Evolutionary conservation across 2,113 vertebrate species (phyloP).

Genomic region (Hassar affinis): DNA sequence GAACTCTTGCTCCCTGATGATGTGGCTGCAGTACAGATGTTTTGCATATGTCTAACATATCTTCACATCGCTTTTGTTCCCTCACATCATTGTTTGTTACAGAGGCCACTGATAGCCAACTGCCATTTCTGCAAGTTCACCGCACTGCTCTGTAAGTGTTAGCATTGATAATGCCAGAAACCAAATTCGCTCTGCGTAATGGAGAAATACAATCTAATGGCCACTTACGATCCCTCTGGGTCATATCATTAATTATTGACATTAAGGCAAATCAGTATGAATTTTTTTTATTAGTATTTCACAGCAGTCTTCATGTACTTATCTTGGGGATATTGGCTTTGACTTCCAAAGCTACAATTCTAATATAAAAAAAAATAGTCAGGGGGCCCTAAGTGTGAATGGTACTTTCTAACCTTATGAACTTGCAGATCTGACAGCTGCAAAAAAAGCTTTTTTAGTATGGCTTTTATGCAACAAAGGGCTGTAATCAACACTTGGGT

Average conservation of each 20-base stretch:
- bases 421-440: conserved; percentile 5
- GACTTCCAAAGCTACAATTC: neutral
- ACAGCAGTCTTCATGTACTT: neutral
- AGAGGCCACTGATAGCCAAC: conserved; percentile 7
- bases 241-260: conserved; percentile 25
- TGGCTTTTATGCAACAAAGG: conserved; percentile 4
- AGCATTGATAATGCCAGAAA: conserved; percentile 57
- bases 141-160: neutral
- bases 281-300: neutral
- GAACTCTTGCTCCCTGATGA: conserved; percentile 4
- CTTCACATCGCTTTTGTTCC: neutral
- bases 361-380: conserved; percentile 18
- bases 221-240: conserved; percentile 10
- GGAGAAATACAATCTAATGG: conserved; percentile 14
- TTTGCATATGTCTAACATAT: conserved; percentile 33
- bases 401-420: neutral
- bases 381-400: neutral
- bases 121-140: neutral
- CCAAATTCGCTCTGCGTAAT: conserved; percentile 55
- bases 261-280: neutral
- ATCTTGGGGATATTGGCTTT: neutral
- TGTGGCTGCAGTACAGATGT: conserved; percentile 24
- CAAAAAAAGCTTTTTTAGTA: neutral
- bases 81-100: conserved; percentile 17
- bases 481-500: neutral